A percentile compares a stretch with the other conserved stretches of the same genome.
These are phyloP conservation scores for Plagiodera versicolora DNA, from an alignment of 2,888 invertebrate genomes.

Conservation along the genomic window DNA sequence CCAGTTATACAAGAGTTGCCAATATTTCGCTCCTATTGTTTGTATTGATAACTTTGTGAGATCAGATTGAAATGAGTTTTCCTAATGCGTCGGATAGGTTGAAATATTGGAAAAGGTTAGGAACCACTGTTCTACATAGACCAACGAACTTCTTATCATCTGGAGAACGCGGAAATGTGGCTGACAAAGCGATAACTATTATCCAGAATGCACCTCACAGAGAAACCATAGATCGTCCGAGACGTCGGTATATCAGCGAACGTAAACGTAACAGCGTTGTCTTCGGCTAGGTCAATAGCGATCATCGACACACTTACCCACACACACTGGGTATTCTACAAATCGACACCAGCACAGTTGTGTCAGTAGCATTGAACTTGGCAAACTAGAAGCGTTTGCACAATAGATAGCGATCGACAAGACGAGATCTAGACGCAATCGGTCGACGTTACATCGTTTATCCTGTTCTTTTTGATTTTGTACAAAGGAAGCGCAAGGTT, in stretches of 20 bases:
- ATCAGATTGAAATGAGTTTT: too few species aligned
- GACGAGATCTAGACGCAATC: too few species aligned
- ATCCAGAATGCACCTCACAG: not conserved
- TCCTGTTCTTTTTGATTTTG: too few species aligned
- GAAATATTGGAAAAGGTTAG: too few species aligned
- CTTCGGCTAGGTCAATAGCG: conserved; percentile 48
- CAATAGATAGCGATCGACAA: too few species aligned
- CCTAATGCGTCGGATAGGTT: too few species aligned
- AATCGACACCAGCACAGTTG: conserved; percentile 26
- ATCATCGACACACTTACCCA: conserved; percentile 54
- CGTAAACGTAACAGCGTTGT: conserved; percentile 40
- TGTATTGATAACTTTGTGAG: too few species aligned
- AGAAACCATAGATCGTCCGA: not conserved
- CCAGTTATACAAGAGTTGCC: too few species aligned
- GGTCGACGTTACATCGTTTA: too few species aligned
- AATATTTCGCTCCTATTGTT: too few species aligned
- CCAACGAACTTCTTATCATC: conserved; percentile 1
- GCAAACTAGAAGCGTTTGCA: not conserved
- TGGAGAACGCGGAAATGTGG: not conserved
- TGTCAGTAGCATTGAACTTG: conserved; percentile 39
- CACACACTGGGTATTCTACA: conserved; percentile 44
- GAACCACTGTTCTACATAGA: not conserved
- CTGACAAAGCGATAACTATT: not conserved
- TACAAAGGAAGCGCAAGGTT: too few species aligned
- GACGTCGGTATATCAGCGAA: conserved; percentile 11